phyloP scores from a whole-genome alignment of 2,888 invertebrate species.

The Gryllus longicercus region DNA sequence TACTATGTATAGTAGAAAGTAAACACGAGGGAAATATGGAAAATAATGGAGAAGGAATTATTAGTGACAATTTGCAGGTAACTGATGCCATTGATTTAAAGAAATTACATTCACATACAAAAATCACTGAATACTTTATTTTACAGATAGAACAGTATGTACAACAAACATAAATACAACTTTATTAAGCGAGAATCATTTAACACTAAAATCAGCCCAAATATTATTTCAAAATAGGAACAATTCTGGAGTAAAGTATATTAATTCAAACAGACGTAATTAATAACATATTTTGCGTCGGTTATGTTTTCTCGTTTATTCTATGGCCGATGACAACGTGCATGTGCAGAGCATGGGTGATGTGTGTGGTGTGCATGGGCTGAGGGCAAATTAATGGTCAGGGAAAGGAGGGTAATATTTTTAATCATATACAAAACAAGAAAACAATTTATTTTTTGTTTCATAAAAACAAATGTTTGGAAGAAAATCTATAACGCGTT shows the following conservation, averaged over 20 bases:
- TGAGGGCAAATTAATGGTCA: too few species aligned
- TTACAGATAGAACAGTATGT: background rate
- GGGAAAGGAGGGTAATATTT: too few species aligned
- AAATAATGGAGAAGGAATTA: too few species aligned
- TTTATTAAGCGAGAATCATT: background rate
- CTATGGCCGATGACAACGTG: too few species aligned
- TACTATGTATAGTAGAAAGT: too few species aligned
- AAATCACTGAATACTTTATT: background rate
- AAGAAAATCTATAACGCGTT: background rate
- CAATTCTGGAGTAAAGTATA: background rate
- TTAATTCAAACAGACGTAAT: too few species aligned
- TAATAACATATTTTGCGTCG: too few species aligned
- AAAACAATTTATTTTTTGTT: background rate
- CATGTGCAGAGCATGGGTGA: too few species aligned
- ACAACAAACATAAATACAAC: background rate
- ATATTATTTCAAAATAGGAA: background rate
- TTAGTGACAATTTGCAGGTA: too few species aligned
- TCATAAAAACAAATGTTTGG: background rate
- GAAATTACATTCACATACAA: background rate
- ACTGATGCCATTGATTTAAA: background rate
- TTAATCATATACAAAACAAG: background rate
- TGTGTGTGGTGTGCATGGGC: too few species aligned
- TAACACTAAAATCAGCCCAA: background rate
- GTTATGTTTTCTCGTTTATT: too few species aligned
- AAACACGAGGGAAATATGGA: too few species aligned